Evolutionary conservation across 2,888 invertebrate genomes (phyloP).

Genomic region (Eupithecia centaureata): DNA sequence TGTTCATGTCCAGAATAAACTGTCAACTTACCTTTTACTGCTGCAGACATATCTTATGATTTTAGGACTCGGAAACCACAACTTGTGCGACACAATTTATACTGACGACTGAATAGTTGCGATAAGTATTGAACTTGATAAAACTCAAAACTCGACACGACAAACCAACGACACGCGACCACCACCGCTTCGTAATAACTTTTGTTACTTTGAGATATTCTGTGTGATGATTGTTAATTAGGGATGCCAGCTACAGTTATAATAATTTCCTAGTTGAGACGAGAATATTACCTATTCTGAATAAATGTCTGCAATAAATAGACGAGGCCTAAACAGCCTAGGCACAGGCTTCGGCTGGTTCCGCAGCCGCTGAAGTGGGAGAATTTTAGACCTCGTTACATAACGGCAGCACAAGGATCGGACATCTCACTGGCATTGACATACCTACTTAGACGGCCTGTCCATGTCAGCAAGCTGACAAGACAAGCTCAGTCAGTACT

Average conservation of each 20-base stretch:
- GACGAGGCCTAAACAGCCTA: too few relatives aligned
- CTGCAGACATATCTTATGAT: slow-evolving; percentile 60
- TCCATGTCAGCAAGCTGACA: background rate
- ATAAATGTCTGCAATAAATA: too few relatives aligned
- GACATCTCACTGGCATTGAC: background rate
- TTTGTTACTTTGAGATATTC: slow-evolving; percentile 30
- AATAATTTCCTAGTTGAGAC: background rate
- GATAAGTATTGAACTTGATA: background rate
- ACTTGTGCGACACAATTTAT: slow-evolving; percentile 17
- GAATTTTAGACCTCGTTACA: background rate
- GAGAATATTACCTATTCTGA: too few relatives aligned
- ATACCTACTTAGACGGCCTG: background rate
- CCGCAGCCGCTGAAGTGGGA: too few relatives aligned
- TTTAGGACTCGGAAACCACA: slow-evolving; percentile 23
- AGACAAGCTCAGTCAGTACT: too few relatives aligned
- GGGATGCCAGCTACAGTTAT: slow-evolving; percentile 32
- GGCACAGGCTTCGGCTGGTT: too few relatives aligned
- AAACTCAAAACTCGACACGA: background rate
- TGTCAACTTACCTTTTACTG: slow-evolving; percentile 72
- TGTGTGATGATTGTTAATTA: slow-evolving; percentile 35
- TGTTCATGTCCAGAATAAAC: background rate
- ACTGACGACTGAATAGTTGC: background rate
- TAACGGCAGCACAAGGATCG: background rate
- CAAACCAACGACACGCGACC: background rate
- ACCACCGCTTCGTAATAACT: slow-evolving; percentile 3